phyloP scores from a whole-genome alignment of 2,797 vertebrate genomes.

The Aplochiton taeniatus region DNA sequence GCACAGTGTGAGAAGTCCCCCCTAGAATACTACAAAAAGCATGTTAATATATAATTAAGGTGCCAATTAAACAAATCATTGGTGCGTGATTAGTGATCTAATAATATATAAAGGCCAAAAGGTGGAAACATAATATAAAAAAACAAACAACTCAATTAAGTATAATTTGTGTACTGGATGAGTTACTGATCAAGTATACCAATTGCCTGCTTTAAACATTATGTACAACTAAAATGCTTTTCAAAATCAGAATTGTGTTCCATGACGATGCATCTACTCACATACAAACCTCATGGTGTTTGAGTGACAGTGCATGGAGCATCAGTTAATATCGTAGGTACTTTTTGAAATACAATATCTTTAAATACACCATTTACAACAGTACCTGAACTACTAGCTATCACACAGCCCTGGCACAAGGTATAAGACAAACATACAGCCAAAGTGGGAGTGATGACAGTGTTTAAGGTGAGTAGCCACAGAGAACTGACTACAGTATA shows the following conservation, averaged over 20 bases:
- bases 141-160: constrained; percentile 28
- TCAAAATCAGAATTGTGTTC: constrained; percentile 33
- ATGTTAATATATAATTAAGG: constrained; percentile 53
- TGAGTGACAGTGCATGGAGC: constrained; percentile 46
- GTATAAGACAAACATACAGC: constrained; percentile 48
- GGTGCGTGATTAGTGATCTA: constrained; percentile 54
- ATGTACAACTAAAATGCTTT: constrained; percentile 59
- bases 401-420: constrained; percentile 37
- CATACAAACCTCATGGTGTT: constrained; percentile 50
- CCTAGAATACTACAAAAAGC: constrained; percentile 16
- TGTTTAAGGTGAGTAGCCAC: constrained; percentile 40
- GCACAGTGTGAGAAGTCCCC: constrained; percentile 37
- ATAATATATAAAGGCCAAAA: constrained; percentile 53
- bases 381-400: constrained; percentile 58
- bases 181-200: constrained; percentile 30
- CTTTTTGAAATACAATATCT: constrained; percentile 59
- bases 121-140: constrained; percentile 52
- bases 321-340: constrained; percentile 51
- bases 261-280: constrained; percentile 48
- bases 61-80: constrained; percentile 49
- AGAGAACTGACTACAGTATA: constrained; percentile 37
- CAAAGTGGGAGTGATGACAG: constrained; percentile 54
- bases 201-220: constrained; percentile 34
- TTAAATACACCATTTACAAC: constrained; percentile 64
- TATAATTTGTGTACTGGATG: constrained; percentile 22